These are phyloP conservation scores for Clanis bilineata DNA, from an alignment of 2,888 invertebrate genomes.

Conservation along the genomic window DNA sequence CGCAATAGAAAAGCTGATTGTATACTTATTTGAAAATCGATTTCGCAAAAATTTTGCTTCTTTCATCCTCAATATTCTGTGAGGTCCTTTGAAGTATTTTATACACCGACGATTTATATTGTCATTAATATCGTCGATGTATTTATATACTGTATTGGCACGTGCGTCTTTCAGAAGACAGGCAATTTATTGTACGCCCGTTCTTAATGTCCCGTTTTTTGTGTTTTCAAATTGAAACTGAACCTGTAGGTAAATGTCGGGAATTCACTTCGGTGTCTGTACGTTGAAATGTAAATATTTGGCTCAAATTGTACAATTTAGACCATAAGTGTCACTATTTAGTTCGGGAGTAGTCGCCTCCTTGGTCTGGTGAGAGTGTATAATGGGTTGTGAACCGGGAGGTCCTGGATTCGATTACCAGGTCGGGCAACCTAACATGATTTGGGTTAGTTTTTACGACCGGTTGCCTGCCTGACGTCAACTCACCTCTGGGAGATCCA, in stretches of 20 bases:
- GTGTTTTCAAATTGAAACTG: neutral
- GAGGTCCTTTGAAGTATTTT: too few species aligned
- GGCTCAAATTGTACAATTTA: neutral
- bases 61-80: too few species aligned
- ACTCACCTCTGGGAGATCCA: too few species aligned
- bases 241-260: neutral
- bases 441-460: too few species aligned
- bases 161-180: neutral
- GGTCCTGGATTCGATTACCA: too few species aligned
- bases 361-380: too few species aligned
- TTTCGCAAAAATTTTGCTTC: too few species aligned
- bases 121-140: neutral
- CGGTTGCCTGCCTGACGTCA: too few species aligned
- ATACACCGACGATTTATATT: neutral
- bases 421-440: too few species aligned
- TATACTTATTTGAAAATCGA: too few species aligned
- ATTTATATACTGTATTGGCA: neutral
- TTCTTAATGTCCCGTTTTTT: neutral
- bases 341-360: neutral
- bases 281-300: neutral
- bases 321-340: neutral
- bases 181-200: neutral
- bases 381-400: too few species aligned
- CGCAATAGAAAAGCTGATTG: too few species aligned
- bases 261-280: neutral